These are phyloP conservation scores for Axea sp. DNA, from an alignment of 2,888 invertebrate species.

Conservation along the genomic window DNA sequence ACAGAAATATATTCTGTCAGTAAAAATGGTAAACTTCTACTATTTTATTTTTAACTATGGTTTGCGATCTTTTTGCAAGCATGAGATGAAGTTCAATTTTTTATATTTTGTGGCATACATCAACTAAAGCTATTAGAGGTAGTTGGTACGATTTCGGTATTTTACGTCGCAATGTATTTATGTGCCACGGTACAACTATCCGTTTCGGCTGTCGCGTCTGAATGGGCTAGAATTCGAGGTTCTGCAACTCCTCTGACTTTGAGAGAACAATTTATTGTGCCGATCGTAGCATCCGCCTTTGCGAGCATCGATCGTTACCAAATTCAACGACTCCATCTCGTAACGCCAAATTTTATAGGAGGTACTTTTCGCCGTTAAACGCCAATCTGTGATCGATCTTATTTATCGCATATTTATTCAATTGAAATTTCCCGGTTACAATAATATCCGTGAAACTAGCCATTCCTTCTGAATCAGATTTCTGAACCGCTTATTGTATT, in stretches of 20 bases:
- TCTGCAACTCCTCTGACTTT: slow-evolving; percentile 61
- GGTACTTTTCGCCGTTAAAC: slow-evolving; percentile 55
- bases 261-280: slow-evolving; percentile 62
- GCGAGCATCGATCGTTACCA: slow-evolving; percentile 54
- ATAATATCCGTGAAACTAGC: slow-evolving; percentile 46
- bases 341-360: slow-evolving; percentile 58
- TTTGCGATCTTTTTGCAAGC: no score
- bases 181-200: slow-evolving; percentile 63
- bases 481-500: slow-evolving; percentile 35
- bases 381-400: slow-evolving; percentile 55
- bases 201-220: slow-evolving; percentile 62
- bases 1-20: no score
- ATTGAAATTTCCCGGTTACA: slow-evolving; percentile 42
- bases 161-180: slow-evolving; percentile 61
- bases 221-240: slow-evolving; percentile 61
- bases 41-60: no score
- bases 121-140: no score
- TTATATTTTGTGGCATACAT: no score
- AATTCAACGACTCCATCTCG: slow-evolving; percentile 61
- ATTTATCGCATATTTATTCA: slow-evolving; percentile 60
- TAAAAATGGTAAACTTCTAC: no score
- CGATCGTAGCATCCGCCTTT: slow-evolving; percentile 56
- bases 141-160: slow-evolving; percentile 59
- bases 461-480: slow-evolving; percentile 29
- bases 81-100: no score